These are phyloP conservation scores for Alfaro cultratus DNA, from an alignment of 2,797 vertebrate species.

Conservation along the genomic window DNA sequence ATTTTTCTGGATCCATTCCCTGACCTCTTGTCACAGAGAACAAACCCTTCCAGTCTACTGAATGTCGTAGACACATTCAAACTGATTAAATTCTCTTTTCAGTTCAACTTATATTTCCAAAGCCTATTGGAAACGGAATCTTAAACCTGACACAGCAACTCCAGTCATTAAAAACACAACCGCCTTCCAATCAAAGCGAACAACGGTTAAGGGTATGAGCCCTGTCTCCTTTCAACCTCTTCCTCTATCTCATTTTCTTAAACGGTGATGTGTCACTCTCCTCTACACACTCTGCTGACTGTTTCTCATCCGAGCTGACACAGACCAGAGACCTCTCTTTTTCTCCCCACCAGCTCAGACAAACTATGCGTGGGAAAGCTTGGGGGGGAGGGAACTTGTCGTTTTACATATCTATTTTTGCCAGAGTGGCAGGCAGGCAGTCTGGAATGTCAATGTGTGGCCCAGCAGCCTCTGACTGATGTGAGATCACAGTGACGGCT, in stretches of 20 bases:
- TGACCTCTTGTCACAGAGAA: not conserved
- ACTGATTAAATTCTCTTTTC: not conserved
- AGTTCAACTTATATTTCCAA: not conserved
- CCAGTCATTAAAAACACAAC: constrained; percentile 16
- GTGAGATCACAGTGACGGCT: constrained; percentile 75
- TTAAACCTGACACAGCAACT: constrained; percentile 4
- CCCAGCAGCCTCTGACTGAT: constrained; percentile 76
- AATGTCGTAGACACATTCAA: not conserved
- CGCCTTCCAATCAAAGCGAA: constrained; percentile 30
- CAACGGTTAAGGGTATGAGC: constrained; percentile 42
- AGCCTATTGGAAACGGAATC: not conserved
- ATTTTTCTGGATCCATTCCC: not conserved
- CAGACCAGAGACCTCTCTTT: constrained; percentile 59
- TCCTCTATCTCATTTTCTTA: constrained; percentile 60
- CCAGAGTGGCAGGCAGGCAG: constrained; percentile 68
- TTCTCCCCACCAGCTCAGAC: constrained; percentile 55
- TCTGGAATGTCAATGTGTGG: constrained; percentile 76
- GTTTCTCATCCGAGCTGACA: constrained; percentile 63
- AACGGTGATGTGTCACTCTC: constrained; percentile 50
- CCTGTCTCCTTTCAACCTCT: constrained; percentile 38
- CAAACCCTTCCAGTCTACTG: not conserved
- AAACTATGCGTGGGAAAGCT: constrained; percentile 76
- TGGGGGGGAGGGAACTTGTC: constrained; percentile 55
- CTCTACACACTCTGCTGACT: constrained; percentile 52
- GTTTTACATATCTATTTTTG: constrained; percentile 83